Conservation (phyloP, 1,140 invertebrate genomes). For the Heliconius melpomene region DNA sequence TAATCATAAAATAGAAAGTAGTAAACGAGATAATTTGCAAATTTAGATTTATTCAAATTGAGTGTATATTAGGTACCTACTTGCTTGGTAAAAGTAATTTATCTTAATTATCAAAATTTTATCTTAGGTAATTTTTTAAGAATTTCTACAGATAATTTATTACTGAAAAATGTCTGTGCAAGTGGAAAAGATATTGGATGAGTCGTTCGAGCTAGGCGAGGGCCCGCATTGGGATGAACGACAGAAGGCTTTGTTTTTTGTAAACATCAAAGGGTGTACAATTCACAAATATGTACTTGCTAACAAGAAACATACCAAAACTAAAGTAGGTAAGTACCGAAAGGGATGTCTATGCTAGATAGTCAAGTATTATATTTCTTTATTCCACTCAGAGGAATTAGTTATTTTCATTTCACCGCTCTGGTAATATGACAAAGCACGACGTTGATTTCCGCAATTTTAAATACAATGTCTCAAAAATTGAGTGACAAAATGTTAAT, state of each 20-base stretch:
- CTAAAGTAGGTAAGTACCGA: slow-evolving; percentile 58
- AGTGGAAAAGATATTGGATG: slow-evolving; percentile 15
- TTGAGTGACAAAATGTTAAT: too few species aligned
- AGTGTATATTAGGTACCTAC: too few species aligned
- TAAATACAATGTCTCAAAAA: too few species aligned
- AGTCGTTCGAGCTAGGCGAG: slow-evolving; percentile 70
- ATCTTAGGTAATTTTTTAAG: neutral
- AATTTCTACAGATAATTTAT: neutral
- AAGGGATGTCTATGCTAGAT: too few species aligned
- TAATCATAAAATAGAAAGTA: too few species aligned
- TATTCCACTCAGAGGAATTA: too few species aligned
- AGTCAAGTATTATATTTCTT: too few species aligned
- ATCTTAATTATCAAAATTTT: neutral
- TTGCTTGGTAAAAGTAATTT: neutral
- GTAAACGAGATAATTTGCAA: too few species aligned
- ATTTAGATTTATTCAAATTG: too few species aligned
- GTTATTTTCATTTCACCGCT: too few species aligned
- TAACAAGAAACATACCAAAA: slow-evolving; percentile 65
- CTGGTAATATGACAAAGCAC: too few species aligned
- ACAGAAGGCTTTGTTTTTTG: slow-evolving; percentile 81
- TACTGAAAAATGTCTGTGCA: slow-evolving; percentile 4
- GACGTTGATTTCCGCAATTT: too few species aligned
- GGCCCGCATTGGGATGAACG: slow-evolving; percentile 84
- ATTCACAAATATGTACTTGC: slow-evolving; percentile 80
- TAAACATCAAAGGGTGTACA: slow-evolving; percentile 80